Evolutionary conservation across 2,113 vertebrate species (phyloP).

Genomic region (Sardina pilchardus): DNA sequence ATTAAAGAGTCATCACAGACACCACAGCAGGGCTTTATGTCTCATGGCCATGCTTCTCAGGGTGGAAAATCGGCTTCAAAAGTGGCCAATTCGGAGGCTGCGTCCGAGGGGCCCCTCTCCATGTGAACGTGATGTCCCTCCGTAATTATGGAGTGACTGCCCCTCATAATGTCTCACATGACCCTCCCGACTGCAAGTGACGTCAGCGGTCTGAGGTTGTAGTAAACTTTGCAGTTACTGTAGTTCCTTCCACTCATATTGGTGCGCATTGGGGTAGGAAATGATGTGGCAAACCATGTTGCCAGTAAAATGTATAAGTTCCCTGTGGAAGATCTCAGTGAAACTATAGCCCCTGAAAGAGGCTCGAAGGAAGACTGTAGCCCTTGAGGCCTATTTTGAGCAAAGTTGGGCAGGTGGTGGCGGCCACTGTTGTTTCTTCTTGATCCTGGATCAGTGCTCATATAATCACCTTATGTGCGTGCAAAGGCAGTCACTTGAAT

Average conservation of each 20-base stretch:
- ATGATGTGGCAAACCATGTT: neutral
- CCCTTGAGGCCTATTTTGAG: neutral
- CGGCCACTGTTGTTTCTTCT: neutral
- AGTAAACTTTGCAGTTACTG: neutral
- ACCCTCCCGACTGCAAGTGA: neutral
- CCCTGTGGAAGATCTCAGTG: neutral
- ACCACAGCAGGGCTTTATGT: neutral
- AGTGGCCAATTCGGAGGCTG: neutral
- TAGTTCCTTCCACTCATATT: neutral
- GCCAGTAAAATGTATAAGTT: neutral
- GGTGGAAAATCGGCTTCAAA: neutral
- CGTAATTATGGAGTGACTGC: neutral
- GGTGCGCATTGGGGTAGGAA: neutral
- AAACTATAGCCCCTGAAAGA: neutral
- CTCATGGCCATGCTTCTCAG: neutral
- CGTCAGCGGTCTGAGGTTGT: neutral
- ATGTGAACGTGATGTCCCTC: neutral
- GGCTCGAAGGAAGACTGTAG: neutral
- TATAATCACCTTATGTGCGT: slow-evolving; percentile 3
- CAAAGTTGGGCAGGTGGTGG: neutral
- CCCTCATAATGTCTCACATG: slow-evolving; percentile 9
- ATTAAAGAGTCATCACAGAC: neutral
- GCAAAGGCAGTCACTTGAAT: neutral
- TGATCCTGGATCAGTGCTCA: slow-evolving; percentile 5
- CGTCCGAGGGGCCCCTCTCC: neutral